A percentile compares a stretch with the other conserved stretches of the same genome.
phyloP scores from a whole-genome alignment of 2,113 vertebrate genomes.

The Dryoscopus gambensis region DNA sequence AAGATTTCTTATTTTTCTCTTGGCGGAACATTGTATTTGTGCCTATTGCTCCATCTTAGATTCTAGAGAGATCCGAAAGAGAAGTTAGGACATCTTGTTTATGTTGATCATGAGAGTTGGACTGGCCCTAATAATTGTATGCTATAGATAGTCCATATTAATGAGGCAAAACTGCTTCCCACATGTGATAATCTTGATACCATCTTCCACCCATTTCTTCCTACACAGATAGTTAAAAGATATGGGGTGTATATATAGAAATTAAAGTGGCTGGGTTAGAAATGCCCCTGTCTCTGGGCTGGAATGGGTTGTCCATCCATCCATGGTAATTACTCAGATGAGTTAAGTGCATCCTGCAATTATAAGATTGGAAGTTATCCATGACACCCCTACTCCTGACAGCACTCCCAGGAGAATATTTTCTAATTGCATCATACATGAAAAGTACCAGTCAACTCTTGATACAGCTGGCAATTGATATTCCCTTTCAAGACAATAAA shows the following conservation, averaged over 20 bases:
- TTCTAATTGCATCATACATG: background rate
- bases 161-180: background rate
- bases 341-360: constrained; percentile 58
- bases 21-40: background rate
- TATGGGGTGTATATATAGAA: constrained; percentile 15
- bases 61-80: background rate
- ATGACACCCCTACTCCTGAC: background rate
- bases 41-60: background rate
- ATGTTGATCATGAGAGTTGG: background rate
- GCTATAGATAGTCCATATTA: background rate
- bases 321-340: background rate
- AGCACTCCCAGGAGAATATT: background rate
- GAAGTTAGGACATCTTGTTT: background rate
- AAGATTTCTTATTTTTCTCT: background rate
- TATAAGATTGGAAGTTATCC: background rate
- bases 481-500: background rate
- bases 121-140: background rate
- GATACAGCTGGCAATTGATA: background rate
- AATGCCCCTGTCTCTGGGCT: background rate
- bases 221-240: background rate
- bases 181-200: background rate
- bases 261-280: background rate
- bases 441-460: background rate
- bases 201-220: background rate
- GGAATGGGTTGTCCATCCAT: background rate